A percentile compares a stretch with the other conserved stretches of the same genome.
Conservation (phyloP, 1,140 invertebrate species). For the Linepithema humile region DNA sequence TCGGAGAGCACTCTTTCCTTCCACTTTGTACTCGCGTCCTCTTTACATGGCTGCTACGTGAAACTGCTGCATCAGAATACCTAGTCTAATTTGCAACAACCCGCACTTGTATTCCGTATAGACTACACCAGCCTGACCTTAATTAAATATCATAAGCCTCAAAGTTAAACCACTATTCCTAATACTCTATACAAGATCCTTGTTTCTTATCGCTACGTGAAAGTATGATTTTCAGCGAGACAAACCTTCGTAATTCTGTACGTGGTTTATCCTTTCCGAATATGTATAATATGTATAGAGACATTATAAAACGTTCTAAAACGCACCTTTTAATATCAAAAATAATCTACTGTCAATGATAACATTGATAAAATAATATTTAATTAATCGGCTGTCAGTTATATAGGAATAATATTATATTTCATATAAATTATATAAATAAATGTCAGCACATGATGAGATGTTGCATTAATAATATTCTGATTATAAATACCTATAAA, state of each 20-base stretch:
- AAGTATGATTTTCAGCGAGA: background rate
- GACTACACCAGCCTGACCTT: background rate
- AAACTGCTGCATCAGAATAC: conserved; percentile 1
- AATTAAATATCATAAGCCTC: conserved; percentile 43
- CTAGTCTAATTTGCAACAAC: background rate
- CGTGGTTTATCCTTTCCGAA: background rate
- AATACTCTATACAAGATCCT: background rate
- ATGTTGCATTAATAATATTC: background rate
- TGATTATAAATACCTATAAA: background rate
- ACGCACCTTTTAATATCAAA: background rate
- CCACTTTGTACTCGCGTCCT: conserved; percentile 15
- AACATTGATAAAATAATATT: background rate
- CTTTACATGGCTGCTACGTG: conserved; percentile 5
- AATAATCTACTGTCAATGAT: background rate
- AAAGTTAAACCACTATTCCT: background rate
- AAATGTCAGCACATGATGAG: background rate
- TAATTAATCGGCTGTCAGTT: background rate
- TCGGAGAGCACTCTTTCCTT: conserved; percentile 15
- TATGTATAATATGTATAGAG: background rate
- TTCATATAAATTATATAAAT: background rate
- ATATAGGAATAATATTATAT: background rate
- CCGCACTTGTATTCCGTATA: background rate
- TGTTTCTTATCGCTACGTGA: background rate
- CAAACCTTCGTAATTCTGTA: background rate
- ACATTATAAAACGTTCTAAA: background rate